phyloP scores from a whole-genome alignment of 2,113 vertebrate genomes.

The Oncorhynchus mykiss region DNA sequence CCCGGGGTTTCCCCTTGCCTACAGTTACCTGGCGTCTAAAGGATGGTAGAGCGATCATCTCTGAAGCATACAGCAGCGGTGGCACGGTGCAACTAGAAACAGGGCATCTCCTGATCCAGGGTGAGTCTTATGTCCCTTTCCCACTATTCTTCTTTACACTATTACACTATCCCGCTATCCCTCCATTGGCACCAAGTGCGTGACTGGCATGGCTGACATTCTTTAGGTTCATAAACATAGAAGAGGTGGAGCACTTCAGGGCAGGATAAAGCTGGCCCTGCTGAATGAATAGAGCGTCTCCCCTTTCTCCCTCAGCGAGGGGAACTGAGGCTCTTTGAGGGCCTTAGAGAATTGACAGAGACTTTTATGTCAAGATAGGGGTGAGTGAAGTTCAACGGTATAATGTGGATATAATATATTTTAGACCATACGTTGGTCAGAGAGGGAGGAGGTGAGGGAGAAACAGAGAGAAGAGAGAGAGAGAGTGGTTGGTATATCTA shows the following conservation, averaged over 20 bases:
- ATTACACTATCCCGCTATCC: neutral
- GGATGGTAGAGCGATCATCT: conserved; percentile 66
- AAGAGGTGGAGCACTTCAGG: conserved; percentile 28
- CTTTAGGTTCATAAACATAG: conserved; percentile 38
- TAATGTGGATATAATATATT: conserved; percentile 13
- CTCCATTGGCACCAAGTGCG: neutral
- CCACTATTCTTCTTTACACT: neutral
- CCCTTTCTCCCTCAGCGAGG: neutral
- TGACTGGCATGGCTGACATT: conserved; percentile 32
- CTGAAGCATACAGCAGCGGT: conserved; percentile 21
- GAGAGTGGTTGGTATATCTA: neutral
- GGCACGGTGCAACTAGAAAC: conserved; percentile 55
- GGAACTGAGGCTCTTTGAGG: neutral
- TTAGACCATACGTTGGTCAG: conserved; percentile 24
- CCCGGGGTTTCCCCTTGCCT: conserved; percentile 73
- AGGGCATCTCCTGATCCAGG: conserved; percentile 78
- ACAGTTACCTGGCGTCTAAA: conserved; percentile 76
- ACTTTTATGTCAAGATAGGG: neutral
- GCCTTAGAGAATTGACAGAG: neutral
- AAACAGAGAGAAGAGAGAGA: too few species aligned
- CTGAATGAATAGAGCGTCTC: conserved; percentile 1
- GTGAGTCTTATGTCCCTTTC: conserved; percentile 71
- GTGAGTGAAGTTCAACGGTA: conserved; percentile 12
- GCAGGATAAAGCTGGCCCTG: conserved; percentile 15
- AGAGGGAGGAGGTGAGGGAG: neutral